Percentiles rank a stretch among this genome's conserved stretches.
phyloP scores from a whole-genome alignment of 2,797 vertebrate genomes.

The Avahi laniger region DNA sequence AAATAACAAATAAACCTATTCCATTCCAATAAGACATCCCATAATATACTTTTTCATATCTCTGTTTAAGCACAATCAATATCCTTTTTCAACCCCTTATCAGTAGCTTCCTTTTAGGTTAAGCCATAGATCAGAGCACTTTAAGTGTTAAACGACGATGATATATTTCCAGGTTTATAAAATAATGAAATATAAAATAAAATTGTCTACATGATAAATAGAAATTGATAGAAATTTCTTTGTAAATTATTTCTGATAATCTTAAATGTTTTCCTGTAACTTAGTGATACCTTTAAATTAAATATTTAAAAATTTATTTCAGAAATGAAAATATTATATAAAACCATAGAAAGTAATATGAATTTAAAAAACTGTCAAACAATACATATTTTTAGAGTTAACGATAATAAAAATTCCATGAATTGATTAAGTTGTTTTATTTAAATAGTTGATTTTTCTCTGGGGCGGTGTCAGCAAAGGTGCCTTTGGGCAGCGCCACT shows the following conservation, averaged over 20 bases:
- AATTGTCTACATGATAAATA: constrained; percentile 55
- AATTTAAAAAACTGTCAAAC: not conserved
- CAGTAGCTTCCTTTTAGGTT: constrained; percentile 46
- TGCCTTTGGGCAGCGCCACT: constrained; percentile 60
- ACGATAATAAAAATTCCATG: constrained; percentile 38
- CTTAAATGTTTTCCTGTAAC: constrained; percentile 62
- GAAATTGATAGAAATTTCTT: constrained; percentile 46
- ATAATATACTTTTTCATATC: not conserved
- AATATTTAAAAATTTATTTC: constrained; percentile 73
- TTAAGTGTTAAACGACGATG: constrained; percentile 64
- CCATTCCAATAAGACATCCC: not conserved
- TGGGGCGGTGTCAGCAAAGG: constrained; percentile 56
- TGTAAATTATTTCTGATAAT: constrained; percentile 29
- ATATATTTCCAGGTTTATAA: constrained; percentile 62
- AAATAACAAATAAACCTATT: not conserved
- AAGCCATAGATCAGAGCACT: constrained; percentile 57
- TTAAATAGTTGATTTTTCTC: constrained; percentile 16
- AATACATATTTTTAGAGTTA: constrained; percentile 37
- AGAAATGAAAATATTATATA: constrained; percentile 23
- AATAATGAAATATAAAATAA: constrained; percentile 58
- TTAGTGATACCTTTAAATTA: constrained; percentile 47
- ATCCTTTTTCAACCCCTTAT: not conserved
- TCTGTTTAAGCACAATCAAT: not conserved
- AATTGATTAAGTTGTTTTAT: constrained; percentile 41
- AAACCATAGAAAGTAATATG: not conserved